Evolutionary conservation across 2,888 invertebrate genomes (phyloP), one percentile per base, ranked within the genome.

Genomic region (Metalampra italica): DNA sequence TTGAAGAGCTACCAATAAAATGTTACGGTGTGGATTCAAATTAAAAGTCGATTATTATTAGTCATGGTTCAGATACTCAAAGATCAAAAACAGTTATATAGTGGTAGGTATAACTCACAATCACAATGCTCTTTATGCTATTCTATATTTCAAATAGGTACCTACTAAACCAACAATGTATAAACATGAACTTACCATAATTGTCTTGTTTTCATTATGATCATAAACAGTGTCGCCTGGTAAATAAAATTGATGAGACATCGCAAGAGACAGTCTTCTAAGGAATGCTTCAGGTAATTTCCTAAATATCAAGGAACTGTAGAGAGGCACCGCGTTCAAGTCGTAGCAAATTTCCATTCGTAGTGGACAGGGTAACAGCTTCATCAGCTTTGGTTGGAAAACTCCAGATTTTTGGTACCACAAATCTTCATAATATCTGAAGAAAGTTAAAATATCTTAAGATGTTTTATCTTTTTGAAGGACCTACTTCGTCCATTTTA

Each of bases 331-430:
- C 43, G 87, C 89, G 57, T 90, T 91, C 39, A 90, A 67, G 59
- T 91, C 90, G 55, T 88, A 90, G 56, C 79, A 81, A 48, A 91
- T 87, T 68, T 91, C 90, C 85, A 87, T 89, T 70, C 82, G 84
- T 41, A 91, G 63, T 39, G 90, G 87, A 57, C 75, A 75, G 0
- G 91, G 91, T 12, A 91, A 64, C 1, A 86, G 53, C 29, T 67
- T 62, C 39, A 91, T 69, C 15, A 89, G 59, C 53, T 82, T 81
- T 1, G 90, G 83, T 47, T 86, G 77, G 46, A 84, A 82, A 12
- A 90, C 87, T 15, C 90, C 90, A 0, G 87, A 85, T 59, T 90
- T 89, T 65, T 90, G 86, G 52, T 84, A 82, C 90, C 90, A 91
- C 8, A 91, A 73, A 57, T 88, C 85, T 66, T 90, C 78, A 54